Base-by-base conservation (phyloP, 2,797 vertebrate species). In the Hoplostethus atlanticus region DNA sequence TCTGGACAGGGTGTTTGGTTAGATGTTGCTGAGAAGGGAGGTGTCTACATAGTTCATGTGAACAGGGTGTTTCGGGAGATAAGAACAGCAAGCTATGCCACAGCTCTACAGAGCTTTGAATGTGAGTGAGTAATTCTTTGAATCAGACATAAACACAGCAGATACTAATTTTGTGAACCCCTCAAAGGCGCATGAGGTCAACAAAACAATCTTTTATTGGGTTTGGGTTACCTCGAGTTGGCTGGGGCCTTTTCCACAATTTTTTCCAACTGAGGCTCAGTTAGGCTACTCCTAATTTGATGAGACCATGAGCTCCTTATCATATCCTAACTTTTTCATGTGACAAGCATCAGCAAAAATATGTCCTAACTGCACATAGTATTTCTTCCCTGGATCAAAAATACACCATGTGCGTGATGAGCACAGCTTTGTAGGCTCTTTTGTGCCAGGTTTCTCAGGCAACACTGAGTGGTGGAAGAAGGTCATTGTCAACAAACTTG, bases 11-110 rank as follows among this genome's bases (percentile, higher is more conserved):
- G 58, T 81, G 83, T 79, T 76, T 6, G 30, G 25, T 21, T 38
- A 59, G 57, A 59, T 44, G 40, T 42, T 42, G 2, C 40, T 42
- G 11, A 42, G 40, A 42, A 36, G 55, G 55, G 55, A 40, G 34
- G 31, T 21, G n/a, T n/a, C 55, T 57, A 11, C 38, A 36, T 58
- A 34, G 16, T 4, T 62, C 11, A 50, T 61, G 65, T 30, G n/a
- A 71, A 70, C 73, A 57, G 48, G 42, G 55, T 81, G 83, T 78
- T 76, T 5, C 25, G 25, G 36, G 50, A 87, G 90, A 92, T 91
- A 91, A 91, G 91, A 60, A 56, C 31, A 68, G 4, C 69, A 70
- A 28, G 36, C 40, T 3, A 0, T 31, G n/a, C 51, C 53, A 42
- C 53, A 8, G 25, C 56, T 64, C 16, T 62, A 4, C 6, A 7